These are phyloP conservation scores for Allacma fusca DNA, from an alignment of 2,888 invertebrate species.

Conservation along the genomic window DNA sequence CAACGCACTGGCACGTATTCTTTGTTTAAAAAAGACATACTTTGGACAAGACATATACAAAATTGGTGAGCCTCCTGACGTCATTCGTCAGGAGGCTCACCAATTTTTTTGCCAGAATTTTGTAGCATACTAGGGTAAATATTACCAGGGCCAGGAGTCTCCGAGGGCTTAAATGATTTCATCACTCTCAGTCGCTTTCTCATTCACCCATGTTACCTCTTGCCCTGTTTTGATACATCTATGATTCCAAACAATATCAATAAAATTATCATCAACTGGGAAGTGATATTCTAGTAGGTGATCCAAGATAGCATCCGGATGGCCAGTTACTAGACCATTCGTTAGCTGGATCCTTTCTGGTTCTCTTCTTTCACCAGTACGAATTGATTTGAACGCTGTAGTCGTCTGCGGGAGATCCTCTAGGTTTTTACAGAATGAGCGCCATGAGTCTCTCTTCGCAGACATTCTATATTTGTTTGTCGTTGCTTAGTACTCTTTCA, in stretches of 20 bases:
- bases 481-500: no score
- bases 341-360: neutral
- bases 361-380: neutral
- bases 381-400: no score
- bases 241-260: no score
- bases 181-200: neutral
- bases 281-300: slow-evolving; percentile 32
- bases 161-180: slow-evolving; percentile 34
- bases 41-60: no score
- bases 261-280: slow-evolving; percentile 26
- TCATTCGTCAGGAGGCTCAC: neutral
- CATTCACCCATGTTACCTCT: neutral
- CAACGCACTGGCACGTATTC: slow-evolving; percentile 24
- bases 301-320: neutral
- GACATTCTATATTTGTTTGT: no score
- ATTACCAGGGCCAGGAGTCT: slow-evolving; percentile 45
- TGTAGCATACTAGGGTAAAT: slow-evolving; percentile 44
- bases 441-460: no score
- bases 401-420: no score
- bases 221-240: neutral
- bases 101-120: neutral
- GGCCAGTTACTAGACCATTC: neutral
- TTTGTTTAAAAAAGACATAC: slow-evolving; percentile 19
- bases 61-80: no score
- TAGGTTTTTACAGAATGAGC: no score